Evolutionary conservation across 2,113 vertebrate genomes (phyloP), one percentile per base, ranked within the genome.

Genomic region (Megaleporinus macrocephalus): DNA sequence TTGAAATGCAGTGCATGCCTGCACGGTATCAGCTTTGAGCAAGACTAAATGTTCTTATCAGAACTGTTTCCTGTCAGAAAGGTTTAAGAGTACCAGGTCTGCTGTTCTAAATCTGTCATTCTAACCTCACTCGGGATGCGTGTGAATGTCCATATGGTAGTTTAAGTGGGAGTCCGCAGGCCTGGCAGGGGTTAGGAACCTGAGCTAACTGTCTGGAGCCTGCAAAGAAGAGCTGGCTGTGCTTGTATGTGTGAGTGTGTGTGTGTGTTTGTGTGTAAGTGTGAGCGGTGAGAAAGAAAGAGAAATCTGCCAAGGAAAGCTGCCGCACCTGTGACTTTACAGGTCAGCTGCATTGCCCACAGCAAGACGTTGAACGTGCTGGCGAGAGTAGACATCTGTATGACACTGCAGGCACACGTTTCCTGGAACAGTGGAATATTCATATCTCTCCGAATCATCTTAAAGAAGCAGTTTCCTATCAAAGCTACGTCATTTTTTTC

Each of bases 81-180:
- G 41, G 41, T 5, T 44, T 44, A 9, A 44, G 11, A 44, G 65
- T n/a, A 30, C 27, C 9, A 11, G 41, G 22, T 69, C 65, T 22
- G 33, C 36, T 57, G 66, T 70, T 20, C 65, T 30, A 78, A 66
- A 68, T 68, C 24, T 68, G 44, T 33, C 76, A 13, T 22, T 9
- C 26, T 66, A 51, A 27, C 76, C 44, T 66, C 11, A 18, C 24
- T 27, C 44, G 41, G 76, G 61, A 63, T 65, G 36, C 49, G 62
- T 15, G 7, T 44, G 18, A 9, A 49, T 47, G 63, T 66, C 76
- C 76, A 78, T 63, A 68, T 78, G 76, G 62, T 86, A 81, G 89
- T 85, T 74, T 72, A 84, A 70, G 82, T 88, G 86, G 70, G 53
- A 62, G 83, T 86, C 72, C 72, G 85, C 91, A 92, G 91, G 91